Evolutionary conservation across 2,113 vertebrate species (phyloP), one percentile per base, ranked within the genome.

Genomic region (Ciconia maguari): DNA sequence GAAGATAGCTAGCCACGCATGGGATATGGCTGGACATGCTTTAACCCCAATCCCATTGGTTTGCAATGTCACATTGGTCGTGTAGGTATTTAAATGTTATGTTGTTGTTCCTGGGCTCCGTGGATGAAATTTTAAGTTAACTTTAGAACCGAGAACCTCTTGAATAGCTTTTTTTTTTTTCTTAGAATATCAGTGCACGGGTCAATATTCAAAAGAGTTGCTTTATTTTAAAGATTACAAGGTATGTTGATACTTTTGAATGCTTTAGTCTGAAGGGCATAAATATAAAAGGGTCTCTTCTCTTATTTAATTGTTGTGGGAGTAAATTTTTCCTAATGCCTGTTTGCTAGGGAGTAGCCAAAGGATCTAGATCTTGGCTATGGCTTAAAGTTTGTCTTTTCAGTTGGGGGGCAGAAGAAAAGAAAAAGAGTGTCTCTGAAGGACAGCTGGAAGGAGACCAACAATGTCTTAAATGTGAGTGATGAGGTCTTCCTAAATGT

Each of bases 1-100:
- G 70, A 11, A 13, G 24, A 46, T 36, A 36, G 36, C 36, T 11
- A 60, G 25, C 61, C 16, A 29, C 4, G 1, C 0, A 0, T 71
- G 51, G 27, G 46, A 11, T n/a, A 3, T 42, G 34, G 51, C 57
- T 89, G 44, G 32, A 57, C 2, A 0, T 71, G 32, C 32, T 89
- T 80, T 60, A 51, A 34, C 7, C 29, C 17, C 7, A 15, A 0
- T 42, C 68, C 10, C 62, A 0, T 3, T 30, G 38, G 38, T 76
- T 83, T 89, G 77, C 58, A 38, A 4, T 80, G 68, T 68, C 51
- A 60, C 61, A 21, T 16, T 42, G 65, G 27, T 60, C 72, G 36
- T 3, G 2, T 38, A 2, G 15, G 21, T 27, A 32, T 58, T 93
- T 44, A 52, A 57, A 68, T 12, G 34, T 46, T 52, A 30, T 20